These are phyloP conservation scores for Musca vetustissima DNA, from an alignment of 1,140 invertebrate species.

Conservation along the genomic window DNA sequence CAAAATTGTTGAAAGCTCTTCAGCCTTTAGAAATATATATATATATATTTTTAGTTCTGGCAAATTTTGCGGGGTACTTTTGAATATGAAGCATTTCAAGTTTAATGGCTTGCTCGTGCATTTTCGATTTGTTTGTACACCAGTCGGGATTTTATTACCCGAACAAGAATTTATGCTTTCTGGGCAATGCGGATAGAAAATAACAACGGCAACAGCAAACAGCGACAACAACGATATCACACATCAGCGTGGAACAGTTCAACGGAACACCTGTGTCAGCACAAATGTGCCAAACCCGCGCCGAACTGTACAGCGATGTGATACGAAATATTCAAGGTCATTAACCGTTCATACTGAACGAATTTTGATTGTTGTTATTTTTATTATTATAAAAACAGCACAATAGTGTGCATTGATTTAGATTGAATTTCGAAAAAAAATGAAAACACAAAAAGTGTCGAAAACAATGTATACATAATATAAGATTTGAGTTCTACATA, in stretches of 20 bases:
- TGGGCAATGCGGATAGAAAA: not conserved
- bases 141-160: constrained; percentile 7
- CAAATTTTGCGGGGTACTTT: not conserved
- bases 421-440: no score
- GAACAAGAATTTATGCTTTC: not conserved
- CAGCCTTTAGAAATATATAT: no score
- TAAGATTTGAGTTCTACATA: no score
- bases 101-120: constrained; percentile 5
- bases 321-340: no score
- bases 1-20: not conserved
- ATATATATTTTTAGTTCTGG: not conserved
- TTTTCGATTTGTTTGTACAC: not conserved
- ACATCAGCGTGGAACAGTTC: not conserved
- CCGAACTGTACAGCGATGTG: no score
- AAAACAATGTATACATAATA: no score
- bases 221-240: not conserved
- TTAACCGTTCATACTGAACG: no score
- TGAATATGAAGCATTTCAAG: constrained; percentile 18
- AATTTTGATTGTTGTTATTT: no score
- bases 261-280: constrained; percentile 21
- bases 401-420: no score
- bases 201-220: not conserved
- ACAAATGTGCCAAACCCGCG: not conserved
- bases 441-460: no score
- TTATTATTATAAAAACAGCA: no score